phyloP scores from a whole-genome alignment of 1,140 invertebrate species.

The Colletes gigas region DNA sequence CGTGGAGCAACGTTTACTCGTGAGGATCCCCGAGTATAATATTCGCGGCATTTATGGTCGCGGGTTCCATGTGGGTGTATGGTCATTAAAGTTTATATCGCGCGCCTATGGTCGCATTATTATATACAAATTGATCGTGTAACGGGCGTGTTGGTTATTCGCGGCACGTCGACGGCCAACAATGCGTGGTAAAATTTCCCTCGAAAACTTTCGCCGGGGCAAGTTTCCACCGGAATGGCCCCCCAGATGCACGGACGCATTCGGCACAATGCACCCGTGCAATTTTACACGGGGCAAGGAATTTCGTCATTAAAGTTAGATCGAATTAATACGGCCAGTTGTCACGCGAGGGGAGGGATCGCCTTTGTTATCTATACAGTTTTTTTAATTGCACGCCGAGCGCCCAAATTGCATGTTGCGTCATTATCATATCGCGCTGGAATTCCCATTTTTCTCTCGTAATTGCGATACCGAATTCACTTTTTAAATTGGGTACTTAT shows the following conservation, averaged over 20 bases:
- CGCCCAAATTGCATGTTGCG: not conserved
- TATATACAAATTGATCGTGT: constrained; percentile 30
- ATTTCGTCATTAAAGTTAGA: constrained; percentile 36
- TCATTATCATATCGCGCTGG: not conserved
- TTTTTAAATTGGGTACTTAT: no score
- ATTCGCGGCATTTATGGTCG: constrained; percentile 3
- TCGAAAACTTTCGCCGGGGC: not conserved
- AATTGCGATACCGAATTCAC: no score
- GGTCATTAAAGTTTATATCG: constrained; percentile 29
- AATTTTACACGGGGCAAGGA: not conserved
- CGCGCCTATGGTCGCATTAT: constrained; percentile 9
- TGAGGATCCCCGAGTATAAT: not conserved
- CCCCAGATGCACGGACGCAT: constrained; percentile 24
- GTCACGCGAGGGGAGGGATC: not conserved
- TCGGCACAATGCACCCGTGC: not conserved
- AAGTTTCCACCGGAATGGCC: constrained; percentile 8
- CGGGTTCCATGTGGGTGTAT: constrained; percentile 2
- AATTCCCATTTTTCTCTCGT: not conserved
- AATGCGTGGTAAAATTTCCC: not conserved
- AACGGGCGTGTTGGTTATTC: constrained; percentile 5
- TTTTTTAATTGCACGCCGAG: not conserved
- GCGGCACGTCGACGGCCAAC: not conserved
- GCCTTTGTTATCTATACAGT: constrained; percentile 10
- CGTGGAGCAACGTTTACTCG: not conserved
- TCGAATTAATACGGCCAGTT: constrained; percentile 26